These are phyloP conservation scores for Vipera latastei DNA, from an alignment of 2,797 vertebrate species.

Conservation along the genomic window DNA sequence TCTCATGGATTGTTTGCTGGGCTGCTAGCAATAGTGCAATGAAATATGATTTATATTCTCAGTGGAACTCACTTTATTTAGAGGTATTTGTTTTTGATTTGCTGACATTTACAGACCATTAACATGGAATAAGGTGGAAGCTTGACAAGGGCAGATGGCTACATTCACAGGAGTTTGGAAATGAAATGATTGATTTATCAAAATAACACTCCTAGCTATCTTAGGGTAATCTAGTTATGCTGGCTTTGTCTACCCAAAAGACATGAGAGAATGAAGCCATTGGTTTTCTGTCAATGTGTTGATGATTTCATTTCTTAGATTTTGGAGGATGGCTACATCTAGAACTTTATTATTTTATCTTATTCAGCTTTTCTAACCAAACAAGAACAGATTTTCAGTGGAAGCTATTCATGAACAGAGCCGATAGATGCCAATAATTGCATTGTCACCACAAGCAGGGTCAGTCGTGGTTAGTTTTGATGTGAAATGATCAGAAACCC, in stretches of 20 bases:
- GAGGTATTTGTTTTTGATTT: background rate
- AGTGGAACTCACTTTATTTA: background rate
- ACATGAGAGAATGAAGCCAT: background rate
- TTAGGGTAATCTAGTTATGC: background rate
- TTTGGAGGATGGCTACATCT: background rate
- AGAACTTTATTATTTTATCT: background rate
- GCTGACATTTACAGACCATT: conserved; percentile 1
- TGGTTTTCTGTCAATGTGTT: background rate
- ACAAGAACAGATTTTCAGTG: background rate
- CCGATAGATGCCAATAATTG: background rate
- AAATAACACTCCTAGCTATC: no score
- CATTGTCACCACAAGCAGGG: background rate
- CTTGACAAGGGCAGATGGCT: background rate
- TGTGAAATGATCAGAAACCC: background rate
- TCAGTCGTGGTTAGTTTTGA: background rate
- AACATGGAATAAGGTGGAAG: background rate
- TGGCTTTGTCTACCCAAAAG: background rate
- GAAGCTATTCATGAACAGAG: background rate
- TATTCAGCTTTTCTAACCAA: background rate
- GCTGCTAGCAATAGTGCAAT: background rate
- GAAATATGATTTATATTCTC: background rate
- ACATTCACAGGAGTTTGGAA: background rate
- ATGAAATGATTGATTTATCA: background rate
- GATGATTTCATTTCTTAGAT: background rate
- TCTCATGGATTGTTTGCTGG: background rate